These are phyloP conservation scores for Pseudomyrmex flavicornis DNA, from an alignment of 1,140 invertebrate genomes.

Conservation along the genomic window DNA sequence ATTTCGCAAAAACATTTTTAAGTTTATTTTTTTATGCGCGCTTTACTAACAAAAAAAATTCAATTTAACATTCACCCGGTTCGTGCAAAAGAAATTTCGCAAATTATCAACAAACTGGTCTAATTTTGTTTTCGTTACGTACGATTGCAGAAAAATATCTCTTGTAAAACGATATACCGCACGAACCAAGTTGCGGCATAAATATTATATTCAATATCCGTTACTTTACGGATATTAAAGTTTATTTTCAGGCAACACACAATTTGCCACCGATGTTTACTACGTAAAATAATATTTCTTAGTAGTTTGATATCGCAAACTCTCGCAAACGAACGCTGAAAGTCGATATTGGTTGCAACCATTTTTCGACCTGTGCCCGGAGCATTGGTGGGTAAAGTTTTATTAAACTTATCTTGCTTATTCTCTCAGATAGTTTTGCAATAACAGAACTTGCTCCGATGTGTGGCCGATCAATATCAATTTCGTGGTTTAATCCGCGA, in stretches of 20 bases:
- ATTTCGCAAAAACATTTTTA: neutral
- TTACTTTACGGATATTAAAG: neutral
- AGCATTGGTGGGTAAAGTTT: conserved; percentile 11
- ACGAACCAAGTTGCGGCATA: too few species aligned
- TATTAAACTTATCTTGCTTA: conserved; percentile 37
- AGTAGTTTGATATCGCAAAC: conserved; percentile 33
- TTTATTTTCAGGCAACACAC: conserved; percentile 36
- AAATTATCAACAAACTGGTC: too few species aligned
- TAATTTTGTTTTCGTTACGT: too few species aligned
- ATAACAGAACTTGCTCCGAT: conserved; percentile 24
- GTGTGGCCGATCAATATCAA: conserved; percentile 25
- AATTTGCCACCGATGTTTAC: conserved; percentile 1
- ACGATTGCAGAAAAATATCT: too few species aligned
- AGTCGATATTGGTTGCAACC: conserved; percentile 40
- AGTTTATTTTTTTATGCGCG: neutral
- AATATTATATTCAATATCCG: too few species aligned
- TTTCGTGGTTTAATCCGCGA: neutral
- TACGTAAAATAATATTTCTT: conserved; percentile 25
- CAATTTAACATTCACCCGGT: conserved; percentile 11
- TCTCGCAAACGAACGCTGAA: neutral
- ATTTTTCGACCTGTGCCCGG: conserved; percentile 22
- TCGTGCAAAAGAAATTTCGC: too few species aligned
- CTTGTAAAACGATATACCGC: too few species aligned
- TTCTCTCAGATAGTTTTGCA: conserved; percentile 28
- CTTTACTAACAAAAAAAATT: neutral